phyloP scores from a whole-genome alignment of 1,140 invertebrate genomes.

The Procambarus clarkii region DNA sequence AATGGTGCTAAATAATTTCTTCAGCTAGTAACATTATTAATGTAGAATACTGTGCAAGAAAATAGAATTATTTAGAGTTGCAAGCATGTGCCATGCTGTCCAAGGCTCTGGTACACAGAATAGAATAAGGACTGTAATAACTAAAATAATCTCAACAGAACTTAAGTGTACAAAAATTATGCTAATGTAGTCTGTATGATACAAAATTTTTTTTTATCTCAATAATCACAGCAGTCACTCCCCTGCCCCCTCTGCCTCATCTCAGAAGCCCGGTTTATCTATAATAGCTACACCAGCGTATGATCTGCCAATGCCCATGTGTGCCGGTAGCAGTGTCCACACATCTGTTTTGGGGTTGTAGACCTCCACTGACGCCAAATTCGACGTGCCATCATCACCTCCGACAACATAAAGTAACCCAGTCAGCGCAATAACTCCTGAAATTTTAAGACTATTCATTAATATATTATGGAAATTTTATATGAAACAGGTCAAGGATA shows the following conservation, averaged over 20 bases:
- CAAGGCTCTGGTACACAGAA: background rate
- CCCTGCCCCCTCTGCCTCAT: slow-evolving; percentile 58
- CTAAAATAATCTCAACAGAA: too few species aligned
- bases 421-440: slow-evolving; percentile 90
- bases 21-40: background rate
- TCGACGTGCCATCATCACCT: slow-evolving; percentile 93
- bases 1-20: background rate
- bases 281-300: slow-evolving; percentile 97
- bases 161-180: background rate
- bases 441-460: background rate
- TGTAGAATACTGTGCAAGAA: background rate
- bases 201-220: background rate
- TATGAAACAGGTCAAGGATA: too few species aligned
- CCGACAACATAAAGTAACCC: slow-evolving; percentile 93
- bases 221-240: slow-evolving; percentile 19
- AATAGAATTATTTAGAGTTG: background rate
- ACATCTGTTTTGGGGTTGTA: slow-evolving; percentile 89
- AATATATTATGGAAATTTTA: background rate
- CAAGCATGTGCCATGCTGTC: background rate
- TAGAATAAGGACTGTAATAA: too few species aligned
- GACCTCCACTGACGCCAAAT: slow-evolving; percentile 91
- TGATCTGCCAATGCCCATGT: slow-evolving; percentile 93
- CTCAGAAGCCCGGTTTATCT: slow-evolving; percentile 79
- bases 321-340: slow-evolving; percentile 88
- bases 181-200: background rate